A percentile compares a stretch with the other conserved stretches of the same genome.
Evolutionary conservation across 2,888 invertebrate genomes (phyloP).

Genomic region (Strigamia crassipes): DNA sequence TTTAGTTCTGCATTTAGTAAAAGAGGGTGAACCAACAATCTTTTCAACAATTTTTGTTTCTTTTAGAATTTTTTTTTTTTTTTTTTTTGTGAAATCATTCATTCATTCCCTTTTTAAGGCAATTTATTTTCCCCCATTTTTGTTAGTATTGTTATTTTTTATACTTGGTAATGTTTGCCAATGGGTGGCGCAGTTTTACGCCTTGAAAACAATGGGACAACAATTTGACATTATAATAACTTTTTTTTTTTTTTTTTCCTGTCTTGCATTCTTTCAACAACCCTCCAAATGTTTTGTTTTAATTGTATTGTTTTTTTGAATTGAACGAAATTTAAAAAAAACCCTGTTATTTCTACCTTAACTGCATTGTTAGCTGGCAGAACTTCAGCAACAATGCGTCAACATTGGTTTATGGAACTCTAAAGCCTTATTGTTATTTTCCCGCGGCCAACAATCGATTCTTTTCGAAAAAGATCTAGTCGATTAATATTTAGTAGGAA

Average conservation of each 20-base stretch:
- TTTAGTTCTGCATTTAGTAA: constrained; percentile 7
- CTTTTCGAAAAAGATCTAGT: not conserved
- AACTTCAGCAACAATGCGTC: constrained; percentile 24
- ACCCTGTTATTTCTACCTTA: constrained; percentile 10
- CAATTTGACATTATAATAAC: constrained; percentile 8
- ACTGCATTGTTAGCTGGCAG: constrained; percentile 28
- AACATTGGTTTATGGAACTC: constrained; percentile 11
- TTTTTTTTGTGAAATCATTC: no score
- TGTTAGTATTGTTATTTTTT: not conserved
- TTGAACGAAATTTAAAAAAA: not conserved
- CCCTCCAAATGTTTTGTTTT: not conserved
- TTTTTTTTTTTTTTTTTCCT: not conserved
- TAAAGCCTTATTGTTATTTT: not conserved
- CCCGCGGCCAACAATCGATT: constrained; percentile 13
- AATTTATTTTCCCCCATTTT: not conserved
- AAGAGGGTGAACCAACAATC: not conserved
- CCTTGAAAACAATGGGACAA: constrained; percentile 42
- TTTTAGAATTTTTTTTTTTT: no score
- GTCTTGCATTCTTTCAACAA: not conserved
- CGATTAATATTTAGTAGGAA: constrained; percentile 4
- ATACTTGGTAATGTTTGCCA: constrained; percentile 1
- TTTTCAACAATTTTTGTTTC: not conserved
- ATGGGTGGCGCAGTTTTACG: not conserved
- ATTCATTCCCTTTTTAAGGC: not conserved
- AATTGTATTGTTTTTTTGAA: not conserved